Evolutionary conservation across 1,140 invertebrate genomes (phyloP), one percentile per base, ranked within the genome.

Genomic region (Epicauta chinensis): DNA sequence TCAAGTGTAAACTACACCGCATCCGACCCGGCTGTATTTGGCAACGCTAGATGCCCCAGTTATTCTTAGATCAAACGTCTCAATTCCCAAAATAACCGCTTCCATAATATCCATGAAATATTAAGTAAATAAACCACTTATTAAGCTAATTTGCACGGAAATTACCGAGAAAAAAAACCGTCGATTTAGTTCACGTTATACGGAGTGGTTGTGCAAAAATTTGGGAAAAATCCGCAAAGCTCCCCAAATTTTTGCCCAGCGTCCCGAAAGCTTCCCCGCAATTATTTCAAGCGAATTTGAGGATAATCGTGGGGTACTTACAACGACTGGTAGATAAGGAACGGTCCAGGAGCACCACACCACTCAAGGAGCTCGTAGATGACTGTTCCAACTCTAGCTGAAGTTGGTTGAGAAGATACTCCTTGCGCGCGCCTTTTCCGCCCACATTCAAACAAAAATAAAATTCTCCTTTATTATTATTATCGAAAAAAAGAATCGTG

Each of bases 291-390:
- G 4, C 29, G 10, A 30, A 5, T 1, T n/a, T 12, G 10, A 3
- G 32, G 10, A 9, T 34, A n/a, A n/a, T 34, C 11, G 32, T 34
- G 10, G 32, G 16, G 17, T 29, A 63, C 62, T 63, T 63, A 63
- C 62, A 56, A 46, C 31, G 56, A 56, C 46, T 47, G 48, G 50
- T 61, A 49, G 52, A 52, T 53, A 62, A 61, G 54, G 59, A 62
- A 53, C 61, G 59, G 60, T 64, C 67, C 63, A 69, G 67, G 67
- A 69, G 67, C 67, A 69, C 67, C 62, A 66, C 67, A 67, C 66
- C 63, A 68, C 65, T 68, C 67, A 58, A 56, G 61, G 67, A 69
- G 67, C 58, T 61, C 63, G 65, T 62, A 68, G 67, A 7, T 66
- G 67, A 69, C 67, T 69, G 62, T 23, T 23, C 23, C 23, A 23